Conservation (phyloP, 2,888 invertebrate species). For the Lucinisca nassula region DNA sequence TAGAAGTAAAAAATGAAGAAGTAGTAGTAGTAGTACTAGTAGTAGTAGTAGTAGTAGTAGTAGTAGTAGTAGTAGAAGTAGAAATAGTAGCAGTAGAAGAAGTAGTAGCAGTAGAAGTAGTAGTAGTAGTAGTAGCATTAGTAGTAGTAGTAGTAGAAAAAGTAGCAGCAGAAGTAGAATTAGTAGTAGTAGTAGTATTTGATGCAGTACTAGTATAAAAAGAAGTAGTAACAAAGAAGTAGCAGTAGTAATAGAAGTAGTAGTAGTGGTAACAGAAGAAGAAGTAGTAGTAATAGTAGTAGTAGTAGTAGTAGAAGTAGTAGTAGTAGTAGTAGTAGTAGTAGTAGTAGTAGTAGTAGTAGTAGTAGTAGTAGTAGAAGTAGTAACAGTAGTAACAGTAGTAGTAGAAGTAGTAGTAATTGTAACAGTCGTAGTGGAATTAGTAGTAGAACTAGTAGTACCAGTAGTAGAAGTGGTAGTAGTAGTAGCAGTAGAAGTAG, state of each 20-base stretch:
- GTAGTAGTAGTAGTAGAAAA: too few relatives aligned
- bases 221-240: too few relatives aligned
- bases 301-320: conserved; percentile 29
- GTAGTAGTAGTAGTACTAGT: neutral
- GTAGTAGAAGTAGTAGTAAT: neutral
- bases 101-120: neutral
- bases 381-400: conserved; percentile 8
- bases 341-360: neutral
- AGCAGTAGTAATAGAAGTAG: neutral
- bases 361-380: conserved; percentile 10
- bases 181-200: too few relatives aligned
- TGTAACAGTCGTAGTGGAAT: too few relatives aligned
- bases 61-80: too few relatives aligned
- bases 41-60: neutral
- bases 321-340: conserved; percentile 27
- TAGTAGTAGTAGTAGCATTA: conserved; percentile 19
- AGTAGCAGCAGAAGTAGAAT: too few relatives aligned
- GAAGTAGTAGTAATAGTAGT: conserved; percentile 22
- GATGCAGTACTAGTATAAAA: too few relatives aligned
- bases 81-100: too few relatives aligned
- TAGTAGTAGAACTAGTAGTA: too few relatives aligned
- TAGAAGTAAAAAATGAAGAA: neutral
- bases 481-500: conserved; percentile 16
- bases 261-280: conserved; percentile 14
- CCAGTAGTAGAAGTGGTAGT: conserved; percentile 28